These are phyloP conservation scores for Cherax destructor DNA, from an alignment of 1,140 invertebrate genomes.

Conservation along the genomic window DNA sequence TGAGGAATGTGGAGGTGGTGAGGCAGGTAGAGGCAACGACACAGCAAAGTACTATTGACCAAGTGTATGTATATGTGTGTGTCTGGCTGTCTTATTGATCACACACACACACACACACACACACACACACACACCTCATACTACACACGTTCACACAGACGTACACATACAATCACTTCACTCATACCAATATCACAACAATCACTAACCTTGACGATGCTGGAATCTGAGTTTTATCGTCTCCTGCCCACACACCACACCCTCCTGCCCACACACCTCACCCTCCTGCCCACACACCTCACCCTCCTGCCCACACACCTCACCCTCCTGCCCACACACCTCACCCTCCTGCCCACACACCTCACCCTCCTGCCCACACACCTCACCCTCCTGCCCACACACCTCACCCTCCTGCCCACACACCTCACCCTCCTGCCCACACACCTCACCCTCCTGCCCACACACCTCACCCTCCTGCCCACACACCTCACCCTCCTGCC, in stretches of 20 bases:
- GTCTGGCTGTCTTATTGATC: constrained; percentile 26
- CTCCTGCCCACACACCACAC: too few species aligned
- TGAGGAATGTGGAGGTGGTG: background rate
- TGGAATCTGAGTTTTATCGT: too few species aligned
- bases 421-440: too few species aligned
- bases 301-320: background rate
- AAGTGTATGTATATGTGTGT: background rate
- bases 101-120: constrained; percentile 3
- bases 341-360: too few species aligned
- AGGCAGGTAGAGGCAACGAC: background rate
- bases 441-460: too few species aligned
- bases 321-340: too few species aligned
- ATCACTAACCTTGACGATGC: too few species aligned
- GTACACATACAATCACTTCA: constrained; percentile 16
- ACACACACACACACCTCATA: background rate
- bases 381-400: background rate
- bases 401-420: too few species aligned
- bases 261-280: too few species aligned
- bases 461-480: too few species aligned
- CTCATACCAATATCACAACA: background rate
- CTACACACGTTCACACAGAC: background rate
- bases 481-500: too few species aligned
- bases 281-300: too few species aligned
- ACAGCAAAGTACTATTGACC: constrained; percentile 34
- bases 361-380: background rate